These are phyloP conservation scores for Polyommatus iphigenia DNA, from an alignment of 2,888 invertebrate species.

Conservation along the genomic window DNA sequence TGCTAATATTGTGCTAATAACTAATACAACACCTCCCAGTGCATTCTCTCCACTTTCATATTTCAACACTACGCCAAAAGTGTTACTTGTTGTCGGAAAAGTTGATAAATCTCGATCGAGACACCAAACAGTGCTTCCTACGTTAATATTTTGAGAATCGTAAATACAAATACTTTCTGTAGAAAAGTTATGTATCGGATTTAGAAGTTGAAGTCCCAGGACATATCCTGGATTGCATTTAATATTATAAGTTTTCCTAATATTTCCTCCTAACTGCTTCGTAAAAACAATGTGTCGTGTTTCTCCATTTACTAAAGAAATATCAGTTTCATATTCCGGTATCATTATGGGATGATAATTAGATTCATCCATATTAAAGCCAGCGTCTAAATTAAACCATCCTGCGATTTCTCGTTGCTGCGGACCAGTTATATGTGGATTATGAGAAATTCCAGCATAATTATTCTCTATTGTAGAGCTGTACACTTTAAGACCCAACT, in stretches of 20 bases:
- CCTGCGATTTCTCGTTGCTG: constrained; percentile 96
- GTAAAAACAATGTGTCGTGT: constrained; percentile 90
- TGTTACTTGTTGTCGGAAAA: constrained; percentile 94
- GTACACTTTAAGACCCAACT: constrained; percentile 89
- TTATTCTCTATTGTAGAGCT: constrained; percentile 89
- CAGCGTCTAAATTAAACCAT: constrained; percentile 89
- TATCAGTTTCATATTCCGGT: constrained; percentile 82
- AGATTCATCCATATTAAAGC: constrained; percentile 83
- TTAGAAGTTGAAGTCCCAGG: constrained; percentile 92
- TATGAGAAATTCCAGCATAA: constrained; percentile 93
- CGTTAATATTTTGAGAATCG: constrained; percentile 85
- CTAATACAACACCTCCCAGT: constrained; percentile 90
- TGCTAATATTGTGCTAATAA: constrained; percentile 86
- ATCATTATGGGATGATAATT: constrained; percentile 87
- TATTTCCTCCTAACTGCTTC: constrained; percentile 80
- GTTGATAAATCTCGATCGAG: constrained; percentile 90
- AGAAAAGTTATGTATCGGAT: constrained; percentile 93
- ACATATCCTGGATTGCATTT: constrained; percentile 90
- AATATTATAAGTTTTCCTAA: constrained; percentile 81
- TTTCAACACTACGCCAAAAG: constrained; percentile 88
- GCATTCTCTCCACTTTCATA: constrained; percentile 90
- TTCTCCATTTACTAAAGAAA: constrained; percentile 85
- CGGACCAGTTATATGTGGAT: constrained; percentile 90
- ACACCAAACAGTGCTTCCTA: constrained; percentile 86
- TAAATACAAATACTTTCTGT: constrained; percentile 90